Evolutionary conservation across 2,888 invertebrate genomes (phyloP).

Genomic region (Amiota mariae): DNA sequence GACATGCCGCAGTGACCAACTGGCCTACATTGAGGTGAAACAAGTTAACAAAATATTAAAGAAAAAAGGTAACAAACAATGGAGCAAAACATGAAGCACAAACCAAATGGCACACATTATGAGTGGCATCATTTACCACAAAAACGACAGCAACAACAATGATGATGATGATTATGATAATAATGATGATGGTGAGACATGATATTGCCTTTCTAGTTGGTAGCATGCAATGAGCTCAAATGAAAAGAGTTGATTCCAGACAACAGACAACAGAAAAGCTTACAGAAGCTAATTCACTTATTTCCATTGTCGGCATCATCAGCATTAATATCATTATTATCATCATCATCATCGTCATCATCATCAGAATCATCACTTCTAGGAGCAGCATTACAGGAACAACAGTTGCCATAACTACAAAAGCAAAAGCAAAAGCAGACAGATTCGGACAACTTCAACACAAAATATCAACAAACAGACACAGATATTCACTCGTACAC

Average conservation of each 20-base stretch:
- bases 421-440: constrained; percentile 6
- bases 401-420: background rate
- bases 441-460: background rate
- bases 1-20: constrained; percentile 19
- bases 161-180: background rate
- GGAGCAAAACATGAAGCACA: background rate
- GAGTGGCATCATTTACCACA: constrained; percentile 16
- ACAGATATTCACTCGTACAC: background rate
- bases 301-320: no score
- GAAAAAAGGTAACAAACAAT: background rate
- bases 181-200: background rate
- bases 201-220: background rate
- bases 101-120: constrained; percentile 21
- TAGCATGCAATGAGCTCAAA: constrained; percentile 10
- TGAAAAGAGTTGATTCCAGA: background rate
- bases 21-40: constrained; percentile 21
- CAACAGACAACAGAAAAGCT: background rate
- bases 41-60: background rate
- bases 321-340: background rate
- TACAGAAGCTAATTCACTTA: no score
- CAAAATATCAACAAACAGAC: background rate
- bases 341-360: background rate
- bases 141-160: background rate
- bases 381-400: constrained; percentile 31
- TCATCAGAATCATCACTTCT: constrained; percentile 28